Evolutionary conservation across 2,113 vertebrate species (phyloP).

Genomic region (Chauna torquata): DNA sequence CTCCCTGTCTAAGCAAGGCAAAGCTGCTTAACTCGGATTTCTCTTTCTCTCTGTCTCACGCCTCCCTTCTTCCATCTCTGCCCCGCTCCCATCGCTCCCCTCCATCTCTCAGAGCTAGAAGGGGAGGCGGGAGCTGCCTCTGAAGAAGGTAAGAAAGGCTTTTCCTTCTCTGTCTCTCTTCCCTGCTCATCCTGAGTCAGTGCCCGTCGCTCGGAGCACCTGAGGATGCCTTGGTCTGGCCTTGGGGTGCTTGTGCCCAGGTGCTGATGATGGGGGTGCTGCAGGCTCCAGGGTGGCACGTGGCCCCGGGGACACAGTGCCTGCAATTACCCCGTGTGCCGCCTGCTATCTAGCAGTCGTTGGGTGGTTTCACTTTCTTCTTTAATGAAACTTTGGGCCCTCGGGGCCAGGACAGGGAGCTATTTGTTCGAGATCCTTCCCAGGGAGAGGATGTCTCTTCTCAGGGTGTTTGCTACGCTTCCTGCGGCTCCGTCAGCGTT

Average conservation of each 20-base stretch:
- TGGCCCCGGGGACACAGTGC: background rate
- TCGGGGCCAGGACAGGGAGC: background rate
- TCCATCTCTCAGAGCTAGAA: conserved; percentile 76
- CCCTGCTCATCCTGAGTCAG: background rate
- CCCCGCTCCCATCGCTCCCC: background rate
- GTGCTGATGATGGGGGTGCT: background rate
- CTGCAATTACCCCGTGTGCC: background rate
- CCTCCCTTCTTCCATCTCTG: conserved; percentile 5
- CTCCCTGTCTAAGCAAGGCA: background rate
- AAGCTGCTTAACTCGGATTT: conserved; percentile 31
- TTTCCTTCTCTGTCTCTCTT: background rate
- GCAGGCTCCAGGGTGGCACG: fast-evolving
- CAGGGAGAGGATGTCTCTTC: background rate
- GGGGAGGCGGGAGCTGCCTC: conserved; percentile 66
- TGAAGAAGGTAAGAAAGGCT: conserved; percentile 85
- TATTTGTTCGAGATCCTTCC: background rate
- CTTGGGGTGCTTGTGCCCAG: background rate
- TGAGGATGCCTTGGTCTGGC: background rate
- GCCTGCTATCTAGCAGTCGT: background rate
- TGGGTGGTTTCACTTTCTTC: conserved; percentile 14
- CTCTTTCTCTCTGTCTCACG: conserved; percentile 39
- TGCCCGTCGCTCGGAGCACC: background rate
- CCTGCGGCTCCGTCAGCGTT: background rate
- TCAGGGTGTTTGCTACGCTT: background rate
- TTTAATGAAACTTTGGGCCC: background rate